Percentiles rank a stretch among this genome's conserved stretches.
Evolutionary conservation across 2,797 vertebrate species (phyloP).

Genomic region (Sciurus vulgaris): DNA sequence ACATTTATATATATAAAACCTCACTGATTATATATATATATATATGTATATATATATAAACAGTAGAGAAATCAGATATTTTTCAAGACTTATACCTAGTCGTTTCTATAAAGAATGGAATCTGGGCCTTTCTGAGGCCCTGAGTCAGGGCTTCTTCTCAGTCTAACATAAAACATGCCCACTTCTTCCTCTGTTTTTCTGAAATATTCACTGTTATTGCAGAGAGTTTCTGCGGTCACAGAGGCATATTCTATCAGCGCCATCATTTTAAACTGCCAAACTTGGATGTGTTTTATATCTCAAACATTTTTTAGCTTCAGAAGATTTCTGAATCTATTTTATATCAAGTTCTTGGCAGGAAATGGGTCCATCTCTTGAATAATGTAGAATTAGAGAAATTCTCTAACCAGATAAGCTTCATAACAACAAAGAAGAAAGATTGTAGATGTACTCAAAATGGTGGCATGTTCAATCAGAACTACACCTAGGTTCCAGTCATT

Average conservation of each 20-base stretch:
- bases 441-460: neutral
- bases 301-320: constrained; percentile 22
- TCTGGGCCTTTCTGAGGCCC: neutral
- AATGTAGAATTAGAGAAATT: neutral
- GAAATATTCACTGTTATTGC: neutral
- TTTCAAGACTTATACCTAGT: neutral
- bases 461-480: neutral
- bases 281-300: constrained; percentile 37
- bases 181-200: neutral
- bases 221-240: neutral
- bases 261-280: neutral
- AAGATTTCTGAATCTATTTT: constrained; percentile 48
- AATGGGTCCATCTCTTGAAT: neutral
- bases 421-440: neutral
- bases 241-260: neutral
- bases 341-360: neutral
- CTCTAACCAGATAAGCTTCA: neutral
- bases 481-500: neutral
- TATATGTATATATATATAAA: neutral
- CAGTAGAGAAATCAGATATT: neutral
- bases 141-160: neutral
- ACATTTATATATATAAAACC: neutral
- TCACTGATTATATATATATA: neutral
- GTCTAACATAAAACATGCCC: neutral
- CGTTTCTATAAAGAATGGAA: constrained; percentile 12